phyloP scores from a whole-genome alignment of 2,113 vertebrate species.

The Oxygymnocypris stewartii region DNA sequence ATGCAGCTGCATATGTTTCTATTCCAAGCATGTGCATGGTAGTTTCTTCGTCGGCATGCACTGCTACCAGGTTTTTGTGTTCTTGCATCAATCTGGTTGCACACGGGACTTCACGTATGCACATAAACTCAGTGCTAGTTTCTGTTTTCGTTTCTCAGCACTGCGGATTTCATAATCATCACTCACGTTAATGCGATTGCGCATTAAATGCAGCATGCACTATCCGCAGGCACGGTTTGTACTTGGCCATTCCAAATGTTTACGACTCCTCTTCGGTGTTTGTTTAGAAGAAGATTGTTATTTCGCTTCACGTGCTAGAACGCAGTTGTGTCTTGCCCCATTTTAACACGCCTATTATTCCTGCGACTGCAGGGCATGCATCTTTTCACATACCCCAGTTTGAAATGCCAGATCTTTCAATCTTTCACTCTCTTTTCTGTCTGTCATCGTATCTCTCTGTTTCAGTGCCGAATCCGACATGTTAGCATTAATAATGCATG shows the following conservation, averaged over 20 bases:
- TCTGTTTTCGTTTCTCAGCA: constrained; percentile 6
- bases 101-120: constrained; percentile 7
- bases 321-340: not conserved
- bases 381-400: not conserved
- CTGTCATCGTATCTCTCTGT: not conserved
- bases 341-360: constrained; percentile 11
- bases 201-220: constrained; percentile 17
- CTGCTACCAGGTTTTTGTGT: not conserved
- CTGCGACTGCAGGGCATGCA: not conserved
- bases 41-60: not conserved
- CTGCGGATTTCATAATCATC: constrained; percentile 46
- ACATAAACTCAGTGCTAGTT: not conserved
- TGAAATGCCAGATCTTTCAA: constrained; percentile 23
- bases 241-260: constrained; percentile 1
- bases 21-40: constrained; percentile 7
- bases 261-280: not conserved
- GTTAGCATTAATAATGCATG: constrained; percentile 58
- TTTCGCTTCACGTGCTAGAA: not conserved
- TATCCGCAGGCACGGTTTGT: not conserved
- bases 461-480: constrained; percentile 31
- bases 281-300: not conserved
- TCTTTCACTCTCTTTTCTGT: not conserved
- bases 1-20: constrained; percentile 40
- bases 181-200: constrained; percentile 23
- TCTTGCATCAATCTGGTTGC: not conserved